A percentile compares a stretch with the other conserved stretches of the same genome.
phyloP scores from a whole-genome alignment of 2,888 invertebrate species.

The Drosophila mayaguana region DNA sequence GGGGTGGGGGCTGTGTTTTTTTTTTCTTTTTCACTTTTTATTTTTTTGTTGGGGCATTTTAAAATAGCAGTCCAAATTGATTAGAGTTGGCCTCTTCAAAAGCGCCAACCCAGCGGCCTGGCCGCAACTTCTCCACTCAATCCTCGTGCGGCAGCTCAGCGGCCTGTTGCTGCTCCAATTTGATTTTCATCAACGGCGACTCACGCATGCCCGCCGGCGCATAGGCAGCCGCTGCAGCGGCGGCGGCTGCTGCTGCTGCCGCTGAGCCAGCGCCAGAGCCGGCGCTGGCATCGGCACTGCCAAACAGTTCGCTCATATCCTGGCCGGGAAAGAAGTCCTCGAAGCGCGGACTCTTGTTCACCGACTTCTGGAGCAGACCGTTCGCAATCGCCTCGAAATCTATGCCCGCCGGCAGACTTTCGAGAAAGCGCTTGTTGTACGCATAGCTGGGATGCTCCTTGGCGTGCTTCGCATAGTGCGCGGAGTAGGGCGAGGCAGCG shows the following conservation, averaged over 20 bases:
- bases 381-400: conserved; percentile 84
- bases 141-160: conserved; percentile 83
- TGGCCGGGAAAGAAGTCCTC: conserved; percentile 83
- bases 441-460: conserved; percentile 81
- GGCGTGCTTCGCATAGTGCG: conserved; percentile 74
- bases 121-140: conserved; percentile 61
- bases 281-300: conserved; percentile 70
- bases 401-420: conserved; percentile 83
- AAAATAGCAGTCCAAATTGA: conserved; percentile 82
- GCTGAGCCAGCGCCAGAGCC: conserved; percentile 33
- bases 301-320: conserved; percentile 82
- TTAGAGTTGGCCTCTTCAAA: conserved; percentile 58
- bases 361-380: conserved; percentile 83
- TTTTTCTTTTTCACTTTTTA: not conserved
- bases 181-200: conserved; percentile 83
- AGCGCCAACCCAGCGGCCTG: conserved; percentile 40
- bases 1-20: not conserved
- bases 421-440: conserved; percentile 83
- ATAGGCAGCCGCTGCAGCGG: conserved; percentile 72
- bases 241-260: conserved; percentile 59
- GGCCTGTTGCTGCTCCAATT: conserved; percentile 82
- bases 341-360: conserved; percentile 83
- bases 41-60: conserved; percentile 47
- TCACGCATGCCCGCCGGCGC: conserved; percentile 70
- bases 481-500: conserved; percentile 75